A percentile compares a stretch with the other conserved stretches of the same genome.
phyloP scores from a whole-genome alignment of 23 tunicate genomes.

The Pegea sp. region DNA sequence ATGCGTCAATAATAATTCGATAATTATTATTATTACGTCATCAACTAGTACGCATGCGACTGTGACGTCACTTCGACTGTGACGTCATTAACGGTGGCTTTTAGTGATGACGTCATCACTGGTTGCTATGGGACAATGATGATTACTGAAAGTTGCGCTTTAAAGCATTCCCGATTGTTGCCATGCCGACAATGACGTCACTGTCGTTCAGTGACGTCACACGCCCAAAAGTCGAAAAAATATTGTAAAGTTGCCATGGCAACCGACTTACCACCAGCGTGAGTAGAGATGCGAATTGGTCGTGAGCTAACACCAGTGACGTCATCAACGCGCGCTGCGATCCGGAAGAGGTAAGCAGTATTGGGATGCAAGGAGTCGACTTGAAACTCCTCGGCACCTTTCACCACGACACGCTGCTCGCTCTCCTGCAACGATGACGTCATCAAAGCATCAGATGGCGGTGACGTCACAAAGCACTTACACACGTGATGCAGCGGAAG shows the following conservation, averaged over 20 bases:
- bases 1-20: too few relatives aligned
- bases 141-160: too few relatives aligned
- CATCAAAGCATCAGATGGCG: not conserved
- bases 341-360: conserved; percentile 24
- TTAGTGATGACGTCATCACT: too few relatives aligned
- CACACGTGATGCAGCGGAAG: not conserved
- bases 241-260: not conserved
- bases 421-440: not conserved
- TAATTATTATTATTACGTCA: not conserved
- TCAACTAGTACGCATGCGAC: not conserved
- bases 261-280: conserved; percentile 1
- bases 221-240: not conserved
- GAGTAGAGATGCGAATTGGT: too few relatives aligned
- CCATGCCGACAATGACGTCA: not conserved
- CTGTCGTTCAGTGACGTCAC: not conserved
- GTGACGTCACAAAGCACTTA: not conserved
- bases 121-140: too few relatives aligned
- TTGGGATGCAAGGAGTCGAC: conserved; percentile 22
- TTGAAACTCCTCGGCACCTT: conserved; percentile 5
- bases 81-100: too few relatives aligned
- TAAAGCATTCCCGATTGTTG: too few relatives aligned
- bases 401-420: conserved; percentile 1
- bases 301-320: conserved; percentile 47
- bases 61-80: too few relatives aligned
- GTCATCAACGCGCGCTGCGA: conserved; percentile 28